Conservation (phyloP, 2,888 invertebrate species). For the Drosophila paranaensis region DNA sequence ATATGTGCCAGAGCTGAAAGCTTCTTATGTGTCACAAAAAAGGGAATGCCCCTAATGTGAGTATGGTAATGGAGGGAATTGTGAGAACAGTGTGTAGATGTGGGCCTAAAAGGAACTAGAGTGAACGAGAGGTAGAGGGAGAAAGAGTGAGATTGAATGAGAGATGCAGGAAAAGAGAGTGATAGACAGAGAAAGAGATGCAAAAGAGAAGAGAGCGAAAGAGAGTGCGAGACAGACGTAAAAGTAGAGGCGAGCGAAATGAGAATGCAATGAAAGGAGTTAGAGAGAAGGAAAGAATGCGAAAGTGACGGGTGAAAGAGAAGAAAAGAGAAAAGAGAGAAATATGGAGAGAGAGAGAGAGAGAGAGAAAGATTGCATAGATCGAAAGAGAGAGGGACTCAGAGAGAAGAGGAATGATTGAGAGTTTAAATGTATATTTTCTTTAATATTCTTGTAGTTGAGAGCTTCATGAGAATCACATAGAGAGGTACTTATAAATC, state of each 20-base stretch:
- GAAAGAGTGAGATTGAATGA: background rate
- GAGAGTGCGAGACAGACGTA: background rate
- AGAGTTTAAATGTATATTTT: too few species aligned
- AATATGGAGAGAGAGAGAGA: background rate
- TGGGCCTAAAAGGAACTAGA: background rate
- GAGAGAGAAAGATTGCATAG: too few species aligned
- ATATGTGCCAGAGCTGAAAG: background rate
- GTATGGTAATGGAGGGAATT: background rate
- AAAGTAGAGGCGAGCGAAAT: too few species aligned
- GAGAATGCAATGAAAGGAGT: too few species aligned
- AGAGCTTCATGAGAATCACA: background rate
- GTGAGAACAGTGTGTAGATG: too few species aligned
- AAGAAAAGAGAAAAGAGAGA: background rate
- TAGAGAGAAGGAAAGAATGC: background rate
- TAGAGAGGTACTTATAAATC: background rate
- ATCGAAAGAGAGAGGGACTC: too few species aligned
- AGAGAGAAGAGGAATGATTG: background rate
- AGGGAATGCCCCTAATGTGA: conserved; percentile 1
- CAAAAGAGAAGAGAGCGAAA: background rate
- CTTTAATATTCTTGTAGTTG: too few species aligned
- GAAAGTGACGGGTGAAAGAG: too few species aligned
- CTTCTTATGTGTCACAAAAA: too few species aligned
- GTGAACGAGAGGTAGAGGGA: background rate
- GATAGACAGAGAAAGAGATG: background rate
- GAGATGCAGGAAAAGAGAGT: too few species aligned